Conservation (phyloP, 2,888 invertebrate species). For the Amphipoea lucens region DNA sequence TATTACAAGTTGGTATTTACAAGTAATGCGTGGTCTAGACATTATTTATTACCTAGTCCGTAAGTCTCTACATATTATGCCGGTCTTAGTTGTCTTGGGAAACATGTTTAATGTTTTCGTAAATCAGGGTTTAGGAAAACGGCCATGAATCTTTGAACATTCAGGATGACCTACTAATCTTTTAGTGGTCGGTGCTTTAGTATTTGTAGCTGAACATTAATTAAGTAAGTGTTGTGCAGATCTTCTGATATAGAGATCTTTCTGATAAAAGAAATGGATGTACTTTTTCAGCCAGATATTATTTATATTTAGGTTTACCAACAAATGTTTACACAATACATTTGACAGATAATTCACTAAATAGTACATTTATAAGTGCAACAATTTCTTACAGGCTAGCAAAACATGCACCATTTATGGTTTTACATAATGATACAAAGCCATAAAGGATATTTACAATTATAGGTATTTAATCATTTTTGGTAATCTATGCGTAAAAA, state of each 20-base stretch:
- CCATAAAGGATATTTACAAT: too few relatives aligned
- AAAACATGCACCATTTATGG: too few relatives aligned
- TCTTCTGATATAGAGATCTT: too few relatives aligned
- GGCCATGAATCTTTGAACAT: slow-evolving; percentile 31
- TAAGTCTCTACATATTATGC: slow-evolving; percentile 52
- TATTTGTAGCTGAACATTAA: slow-evolving; percentile 1
- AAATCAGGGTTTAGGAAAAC: slow-evolving; percentile 41
- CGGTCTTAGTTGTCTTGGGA: slow-evolving; percentile 25
- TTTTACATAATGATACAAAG: too few relatives aligned
- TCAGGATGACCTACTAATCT: slow-evolving; percentile 32
- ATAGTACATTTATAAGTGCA: too few relatives aligned
- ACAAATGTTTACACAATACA: too few relatives aligned
- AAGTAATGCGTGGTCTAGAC: slow-evolving; percentile 53
- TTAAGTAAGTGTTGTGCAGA: background rate
- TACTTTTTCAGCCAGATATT: background rate
- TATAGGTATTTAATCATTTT: too few relatives aligned
- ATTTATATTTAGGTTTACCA: too few relatives aligned
- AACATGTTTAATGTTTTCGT: slow-evolving; percentile 57
- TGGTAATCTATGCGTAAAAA: too few relatives aligned
- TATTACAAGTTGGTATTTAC: slow-evolving; percentile 55
- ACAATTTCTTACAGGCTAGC: too few relatives aligned
- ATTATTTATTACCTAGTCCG: slow-evolving; percentile 49
- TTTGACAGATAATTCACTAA: too few relatives aligned
- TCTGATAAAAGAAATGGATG: background rate
- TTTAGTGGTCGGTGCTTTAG: background rate